A percentile compares a stretch with the other conserved stretches of the same genome.
Evolutionary conservation across 2,113 vertebrate genomes (phyloP).

Genomic region (Echinops telfairi): DNA sequence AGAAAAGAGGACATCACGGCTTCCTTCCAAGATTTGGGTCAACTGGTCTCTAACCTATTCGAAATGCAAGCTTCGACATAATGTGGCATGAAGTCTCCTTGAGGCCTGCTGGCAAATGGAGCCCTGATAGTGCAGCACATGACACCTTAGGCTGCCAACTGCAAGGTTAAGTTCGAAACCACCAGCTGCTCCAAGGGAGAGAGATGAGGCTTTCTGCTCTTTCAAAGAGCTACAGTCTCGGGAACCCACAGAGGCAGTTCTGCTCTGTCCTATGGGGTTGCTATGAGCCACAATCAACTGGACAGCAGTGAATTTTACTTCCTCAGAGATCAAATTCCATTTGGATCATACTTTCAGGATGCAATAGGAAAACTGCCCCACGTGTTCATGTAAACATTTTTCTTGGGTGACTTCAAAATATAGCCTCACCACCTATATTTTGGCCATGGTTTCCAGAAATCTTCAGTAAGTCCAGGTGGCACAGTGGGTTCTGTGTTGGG

Average conservation of each 20-base stretch:
- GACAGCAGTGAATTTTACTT: background rate
- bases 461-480: background rate
- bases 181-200: no score
- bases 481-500: no score
- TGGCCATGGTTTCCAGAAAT: background rate
- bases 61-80: constrained; percentile 31
- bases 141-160: no score
- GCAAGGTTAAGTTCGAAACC: no score
- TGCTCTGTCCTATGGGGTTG: no score
- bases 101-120: background rate
- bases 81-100: background rate
- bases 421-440: background rate
- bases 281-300: no score
- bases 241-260: no score
- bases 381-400: background rate
- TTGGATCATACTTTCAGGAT: background rate
- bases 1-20: background rate
- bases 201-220: no score
- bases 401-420: background rate
- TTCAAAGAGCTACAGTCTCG: no score
- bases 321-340: background rate
- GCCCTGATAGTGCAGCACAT: no score
- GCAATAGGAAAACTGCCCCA: background rate
- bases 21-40: background rate
- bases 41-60: background rate